A percentile compares a stretch with the other conserved stretches of the same genome.
Conservation (phyloP, 2,113 vertebrate genomes). For the Lepus europaeus region DNA sequence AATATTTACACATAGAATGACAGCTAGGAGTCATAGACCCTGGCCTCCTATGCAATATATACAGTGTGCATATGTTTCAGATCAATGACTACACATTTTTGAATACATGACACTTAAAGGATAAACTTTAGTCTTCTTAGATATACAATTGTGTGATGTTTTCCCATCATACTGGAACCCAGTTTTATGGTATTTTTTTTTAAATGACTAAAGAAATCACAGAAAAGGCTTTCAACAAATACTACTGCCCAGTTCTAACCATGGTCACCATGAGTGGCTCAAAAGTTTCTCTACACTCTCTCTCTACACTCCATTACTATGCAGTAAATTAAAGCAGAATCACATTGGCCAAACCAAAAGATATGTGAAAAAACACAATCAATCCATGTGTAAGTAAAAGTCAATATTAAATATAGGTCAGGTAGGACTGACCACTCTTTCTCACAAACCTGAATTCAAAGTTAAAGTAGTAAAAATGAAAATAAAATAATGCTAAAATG, state of each 20-base stretch:
- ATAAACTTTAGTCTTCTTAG: neutral
- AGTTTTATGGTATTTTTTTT: neutral
- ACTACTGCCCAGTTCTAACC: neutral
- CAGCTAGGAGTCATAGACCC: neutral
- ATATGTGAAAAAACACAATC: neutral
- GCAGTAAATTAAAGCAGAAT: neutral
- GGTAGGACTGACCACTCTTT: neutral
- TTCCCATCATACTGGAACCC: neutral
- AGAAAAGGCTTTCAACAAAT: neutral
- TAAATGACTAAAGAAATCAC: conserved; percentile 11
- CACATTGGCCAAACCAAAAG: neutral
- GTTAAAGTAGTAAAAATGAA: conserved; percentile 52
- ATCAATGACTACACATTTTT: neutral
- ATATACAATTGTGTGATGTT: neutral
- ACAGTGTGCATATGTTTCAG: neutral
- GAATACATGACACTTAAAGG: neutral
- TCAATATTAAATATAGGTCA: conserved; percentile 60
- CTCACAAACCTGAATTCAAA: conserved; percentile 57
- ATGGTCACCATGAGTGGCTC: neutral
- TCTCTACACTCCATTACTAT: neutral
- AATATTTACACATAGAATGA: neutral
- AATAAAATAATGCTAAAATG: conserved; percentile 50
- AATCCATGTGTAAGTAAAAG: neutral
- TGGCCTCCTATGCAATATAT: neutral
- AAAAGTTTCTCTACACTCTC: neutral